phyloP scores from a whole-genome alignment of 2,888 invertebrate genomes.

The Tachystola acroxantha region DNA sequence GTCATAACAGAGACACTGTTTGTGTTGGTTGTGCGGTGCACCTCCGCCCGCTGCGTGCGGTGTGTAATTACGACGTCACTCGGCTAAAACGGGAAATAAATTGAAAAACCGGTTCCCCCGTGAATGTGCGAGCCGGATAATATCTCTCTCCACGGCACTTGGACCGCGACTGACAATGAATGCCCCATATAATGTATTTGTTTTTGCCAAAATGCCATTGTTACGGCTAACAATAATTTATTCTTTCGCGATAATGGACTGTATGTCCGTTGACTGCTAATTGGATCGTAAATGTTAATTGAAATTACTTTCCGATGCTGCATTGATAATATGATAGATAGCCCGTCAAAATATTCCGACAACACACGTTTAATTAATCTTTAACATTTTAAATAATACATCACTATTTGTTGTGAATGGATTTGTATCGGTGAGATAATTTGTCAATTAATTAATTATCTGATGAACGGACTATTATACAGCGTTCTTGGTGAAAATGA shows the following conservation, averaged over 20 bases:
- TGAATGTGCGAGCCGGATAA: conserved; percentile 60
- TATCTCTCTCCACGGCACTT: conserved; percentile 59
- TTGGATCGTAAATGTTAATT: conserved; percentile 57
- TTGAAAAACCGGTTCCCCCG: conserved; percentile 65
- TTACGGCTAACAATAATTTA: conserved; percentile 53
- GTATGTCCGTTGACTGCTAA: conserved; percentile 44
- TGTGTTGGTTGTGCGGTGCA: not conserved
- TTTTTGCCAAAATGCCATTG: conserved; percentile 61
- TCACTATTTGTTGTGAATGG: not conserved
- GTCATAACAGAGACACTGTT: not conserved
- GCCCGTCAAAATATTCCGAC: conserved; percentile 3
- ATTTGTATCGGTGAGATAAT: too few species aligned
- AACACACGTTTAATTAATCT: not conserved
- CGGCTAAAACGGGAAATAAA: conserved; percentile 70
- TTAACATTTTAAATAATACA: not conserved
- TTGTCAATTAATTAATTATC: too few species aligned
- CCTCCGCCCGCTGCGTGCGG: conserved; percentile 23
- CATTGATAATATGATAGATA: conserved; percentile 10
- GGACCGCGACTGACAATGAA: conserved; percentile 53
- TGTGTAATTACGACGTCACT: conserved; percentile 66
- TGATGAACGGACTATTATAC: too few species aligned
- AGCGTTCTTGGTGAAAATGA: too few species aligned
- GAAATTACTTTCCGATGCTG: conserved; percentile 27
- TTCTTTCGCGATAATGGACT: conserved; percentile 42
- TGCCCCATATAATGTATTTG: conserved; percentile 64